phyloP scores from a whole-genome alignment of 1,140 invertebrate genomes.

The Helicoverpa zea region DNA sequence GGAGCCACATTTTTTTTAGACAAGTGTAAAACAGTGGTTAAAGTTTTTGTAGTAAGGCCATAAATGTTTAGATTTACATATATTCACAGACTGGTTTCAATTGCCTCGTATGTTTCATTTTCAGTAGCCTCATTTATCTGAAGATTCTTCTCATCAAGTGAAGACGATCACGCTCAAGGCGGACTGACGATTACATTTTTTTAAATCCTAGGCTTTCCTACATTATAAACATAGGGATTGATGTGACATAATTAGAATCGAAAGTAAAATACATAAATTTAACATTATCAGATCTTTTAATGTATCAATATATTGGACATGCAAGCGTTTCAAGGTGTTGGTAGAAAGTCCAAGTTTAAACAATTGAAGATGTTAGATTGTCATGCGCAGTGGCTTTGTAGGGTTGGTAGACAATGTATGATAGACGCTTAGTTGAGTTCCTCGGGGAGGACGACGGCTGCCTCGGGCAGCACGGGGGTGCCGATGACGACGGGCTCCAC shows the following conservation, averaged over 20 bases:
- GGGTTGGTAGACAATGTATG: background rate
- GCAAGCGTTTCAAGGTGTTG: slow-evolving; percentile 34
- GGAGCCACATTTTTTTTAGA: too few species aligned
- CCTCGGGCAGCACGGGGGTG: slow-evolving; percentile 59
- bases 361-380: slow-evolving; percentile 15
- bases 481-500: slow-evolving; percentile 51
- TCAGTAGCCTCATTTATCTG: too few species aligned
- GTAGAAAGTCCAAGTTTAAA: slow-evolving; percentile 22
- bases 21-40: too few species aligned
- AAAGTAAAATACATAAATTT: background rate
- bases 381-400: slow-evolving; percentile 20
- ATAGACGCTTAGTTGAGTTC: slow-evolving; percentile 53
- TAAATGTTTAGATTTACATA: too few species aligned
- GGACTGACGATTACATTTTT: too few species aligned
- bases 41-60: too few species aligned
- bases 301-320: slow-evolving; percentile 20
- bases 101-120: too few species aligned
- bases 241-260: background rate
- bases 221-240: too few species aligned
- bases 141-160: too few species aligned
- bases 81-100: too few species aligned
- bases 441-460: slow-evolving; percentile 54
- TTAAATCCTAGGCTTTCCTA: too few species aligned
- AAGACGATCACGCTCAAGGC: too few species aligned
- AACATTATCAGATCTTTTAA: slow-evolving; percentile 34